Evolutionary conservation across 64 coral and sea anemone species (phyloP).

Genomic region (Actinia tenebrosa): DNA sequence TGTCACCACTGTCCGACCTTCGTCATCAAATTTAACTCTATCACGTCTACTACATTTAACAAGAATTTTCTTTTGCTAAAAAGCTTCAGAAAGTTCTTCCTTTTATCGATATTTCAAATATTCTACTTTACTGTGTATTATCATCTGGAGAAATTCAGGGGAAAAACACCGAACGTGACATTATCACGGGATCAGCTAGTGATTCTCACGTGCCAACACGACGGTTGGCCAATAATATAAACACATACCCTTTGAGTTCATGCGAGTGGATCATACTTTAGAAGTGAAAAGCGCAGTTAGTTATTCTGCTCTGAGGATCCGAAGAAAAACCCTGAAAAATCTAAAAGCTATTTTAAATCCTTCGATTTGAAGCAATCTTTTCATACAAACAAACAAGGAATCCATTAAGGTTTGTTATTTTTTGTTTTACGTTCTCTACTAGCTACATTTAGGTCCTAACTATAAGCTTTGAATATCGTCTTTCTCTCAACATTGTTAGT

Average conservation of each 20-base stretch:
- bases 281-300: background rate
- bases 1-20: too few species aligned
- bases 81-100: background rate
- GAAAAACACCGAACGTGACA: background rate
- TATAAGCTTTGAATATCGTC: background rate
- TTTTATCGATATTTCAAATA: background rate
- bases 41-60: background rate
- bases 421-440: background rate
- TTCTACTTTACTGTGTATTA: background rate
- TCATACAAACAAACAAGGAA: background rate
- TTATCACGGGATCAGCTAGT: background rate
- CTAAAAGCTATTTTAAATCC: background rate
- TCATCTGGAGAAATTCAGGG: background rate
- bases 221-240: background rate
- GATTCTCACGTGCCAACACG: background rate
- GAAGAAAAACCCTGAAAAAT: background rate
- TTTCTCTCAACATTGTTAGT: background rate
- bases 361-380: background rate
- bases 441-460: background rate
- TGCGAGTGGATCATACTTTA: background rate
- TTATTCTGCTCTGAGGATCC: background rate
- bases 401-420: constrained; percentile 7
- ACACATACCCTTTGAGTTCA: background rate
- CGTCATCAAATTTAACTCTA: too few species aligned
- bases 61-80: background rate